Evolutionary conservation across 92 coral and sea anemone genomes (phyloP).

Genomic region (Scolanthus callimorphus): DNA sequence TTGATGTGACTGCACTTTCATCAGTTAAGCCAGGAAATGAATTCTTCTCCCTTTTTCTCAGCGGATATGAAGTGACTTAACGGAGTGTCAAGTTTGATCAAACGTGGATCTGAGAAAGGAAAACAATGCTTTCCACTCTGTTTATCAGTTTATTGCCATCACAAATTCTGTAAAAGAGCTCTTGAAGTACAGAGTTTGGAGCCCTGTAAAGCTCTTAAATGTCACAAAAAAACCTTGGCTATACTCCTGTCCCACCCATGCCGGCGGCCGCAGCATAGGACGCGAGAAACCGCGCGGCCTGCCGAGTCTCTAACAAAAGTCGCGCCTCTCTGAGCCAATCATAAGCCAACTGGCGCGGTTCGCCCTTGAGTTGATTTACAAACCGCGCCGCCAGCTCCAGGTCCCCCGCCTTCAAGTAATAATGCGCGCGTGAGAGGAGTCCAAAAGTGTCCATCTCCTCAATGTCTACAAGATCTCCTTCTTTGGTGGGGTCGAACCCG

Average conservation of each 20-base stretch:
- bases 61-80: too few relatives aligned
- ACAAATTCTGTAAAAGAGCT: too few relatives aligned
- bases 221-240: too few relatives aligned
- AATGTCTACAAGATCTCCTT: conserved; percentile 74
- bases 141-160: too few relatives aligned
- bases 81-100: too few relatives aligned
- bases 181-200: too few relatives aligned
- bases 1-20: too few relatives aligned
- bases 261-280: conserved; percentile 86
- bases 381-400: conserved; percentile 92
- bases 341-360: conserved; percentile 79
- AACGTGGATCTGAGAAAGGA: too few relatives aligned
- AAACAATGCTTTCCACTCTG: too few relatives aligned
- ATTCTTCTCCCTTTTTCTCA: too few relatives aligned
- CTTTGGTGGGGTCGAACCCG: conserved; percentile 62
- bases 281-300: conserved; percentile 77
- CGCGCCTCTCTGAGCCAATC: conserved; percentile 95
- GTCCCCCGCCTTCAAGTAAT: conserved; percentile 82
- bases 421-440: conserved; percentile 85
- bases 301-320: conserved; percentile 87
- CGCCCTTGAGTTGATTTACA: conserved; percentile 93
- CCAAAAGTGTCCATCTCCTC: conserved; percentile 80
- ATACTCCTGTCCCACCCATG: conserved; percentile 26
- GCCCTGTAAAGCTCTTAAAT: too few relatives aligned
- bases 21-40: too few relatives aligned